phyloP scores from a whole-genome alignment of 1,140 invertebrate species.

The Euschistus heros region DNA sequence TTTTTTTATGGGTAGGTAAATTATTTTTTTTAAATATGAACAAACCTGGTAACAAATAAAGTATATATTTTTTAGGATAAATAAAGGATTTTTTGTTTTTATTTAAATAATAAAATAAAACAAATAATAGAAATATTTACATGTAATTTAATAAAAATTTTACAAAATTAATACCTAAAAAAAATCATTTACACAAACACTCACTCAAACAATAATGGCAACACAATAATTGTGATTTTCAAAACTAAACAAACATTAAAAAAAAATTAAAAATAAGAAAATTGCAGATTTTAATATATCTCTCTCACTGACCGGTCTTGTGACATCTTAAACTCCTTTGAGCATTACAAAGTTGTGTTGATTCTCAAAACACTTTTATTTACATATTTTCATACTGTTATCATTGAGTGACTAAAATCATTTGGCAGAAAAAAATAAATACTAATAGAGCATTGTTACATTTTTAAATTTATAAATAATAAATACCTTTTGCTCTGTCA shows the following conservation, averaged over 20 bases:
- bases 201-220: slow-evolving; percentile 12
- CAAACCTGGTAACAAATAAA: no score
- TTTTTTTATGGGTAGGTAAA: no score
- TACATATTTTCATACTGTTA: background rate
- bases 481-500: no score
- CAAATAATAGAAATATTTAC: background rate
- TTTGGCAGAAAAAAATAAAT: background rate
- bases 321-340: no score
- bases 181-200: slow-evolving; percentile 5
- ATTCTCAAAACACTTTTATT: background rate
- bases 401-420: background rate
- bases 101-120: background rate
- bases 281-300: background rate
- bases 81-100: no score
- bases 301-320: no score
- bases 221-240: slow-evolving; percentile 1
- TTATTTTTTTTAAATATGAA: no score
- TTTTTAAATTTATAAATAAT: no score
- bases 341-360: no score
- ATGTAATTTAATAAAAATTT: slow-evolving; percentile 4
- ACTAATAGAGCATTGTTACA: no score
- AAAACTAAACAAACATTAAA: background rate
- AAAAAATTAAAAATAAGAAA: background rate
- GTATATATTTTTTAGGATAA: no score
- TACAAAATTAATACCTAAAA: background rate